These are phyloP conservation scores for Leiothrix lutea DNA, from an alignment of 2,113 vertebrate genomes.

Conservation along the genomic window DNA sequence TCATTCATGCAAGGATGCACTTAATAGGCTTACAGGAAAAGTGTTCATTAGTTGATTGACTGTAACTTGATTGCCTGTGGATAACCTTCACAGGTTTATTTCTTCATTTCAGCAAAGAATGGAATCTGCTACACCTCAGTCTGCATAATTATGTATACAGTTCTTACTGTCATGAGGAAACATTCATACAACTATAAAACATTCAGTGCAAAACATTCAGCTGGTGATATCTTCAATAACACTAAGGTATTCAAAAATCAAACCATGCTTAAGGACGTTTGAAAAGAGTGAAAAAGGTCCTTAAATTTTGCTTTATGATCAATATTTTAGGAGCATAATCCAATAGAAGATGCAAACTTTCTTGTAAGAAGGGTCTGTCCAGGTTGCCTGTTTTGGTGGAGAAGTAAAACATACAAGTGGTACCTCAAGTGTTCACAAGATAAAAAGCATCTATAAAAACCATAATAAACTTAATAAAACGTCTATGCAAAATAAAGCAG, in stretches of 20 bases:
- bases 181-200: not conserved
- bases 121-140: not conserved
- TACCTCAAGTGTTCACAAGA: not conserved
- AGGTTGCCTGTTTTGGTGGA: not conserved
- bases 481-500: not conserved
- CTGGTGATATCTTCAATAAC: not conserved
- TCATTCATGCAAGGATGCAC: constrained; percentile 30
- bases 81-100: not conserved
- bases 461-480: not conserved
- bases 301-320: not conserved
- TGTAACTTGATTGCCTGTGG: constrained; percentile 22
- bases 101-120: constrained; percentile 8
- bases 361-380: not conserved
- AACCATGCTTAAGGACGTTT: not conserved
- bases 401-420: not conserved
- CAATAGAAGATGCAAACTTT: not conserved
- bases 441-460: not conserved
- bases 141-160: not conserved
- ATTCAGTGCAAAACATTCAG: not conserved
- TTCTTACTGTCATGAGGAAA: not conserved
- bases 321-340: not conserved
- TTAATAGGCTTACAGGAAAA: constrained; percentile 22
- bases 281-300: not conserved
- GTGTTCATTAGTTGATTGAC: constrained; percentile 38
- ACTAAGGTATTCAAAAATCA: not conserved